Conservation (phyloP, 2,888 invertebrate genomes). For the Acleris laterana region DNA sequence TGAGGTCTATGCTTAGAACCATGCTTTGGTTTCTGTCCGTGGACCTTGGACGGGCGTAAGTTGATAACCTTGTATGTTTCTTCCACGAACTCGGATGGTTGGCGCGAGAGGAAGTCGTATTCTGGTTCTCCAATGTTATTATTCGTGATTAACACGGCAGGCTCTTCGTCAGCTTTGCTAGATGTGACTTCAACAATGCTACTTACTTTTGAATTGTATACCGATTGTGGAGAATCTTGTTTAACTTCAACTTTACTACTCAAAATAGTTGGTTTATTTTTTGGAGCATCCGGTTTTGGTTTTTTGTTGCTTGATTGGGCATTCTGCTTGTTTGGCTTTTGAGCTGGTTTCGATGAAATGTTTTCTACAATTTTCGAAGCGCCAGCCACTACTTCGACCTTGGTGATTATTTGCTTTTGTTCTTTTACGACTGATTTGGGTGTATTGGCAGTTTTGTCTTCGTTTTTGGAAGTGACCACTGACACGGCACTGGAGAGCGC, state of each 20-base stretch:
- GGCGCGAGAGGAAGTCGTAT: conserved; percentile 93
- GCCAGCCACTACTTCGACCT: conserved; percentile 84
- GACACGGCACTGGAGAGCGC: conserved; percentile 71
- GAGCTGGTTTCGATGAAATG: conserved; percentile 58
- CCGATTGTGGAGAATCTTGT: conserved; percentile 64
- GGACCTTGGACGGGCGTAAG: conserved; percentile 87
- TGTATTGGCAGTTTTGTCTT: conserved; percentile 65
- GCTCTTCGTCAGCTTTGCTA: conserved; percentile 76
- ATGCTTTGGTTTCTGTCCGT: conserved; percentile 75
- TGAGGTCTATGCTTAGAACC: conserved; percentile 70
- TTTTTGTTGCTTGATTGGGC: conserved; percentile 59
- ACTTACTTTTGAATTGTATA: conserved; percentile 74
- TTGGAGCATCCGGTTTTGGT: conserved; percentile 61
- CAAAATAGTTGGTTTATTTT: conserved; percentile 70
- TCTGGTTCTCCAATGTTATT: conserved; percentile 92
- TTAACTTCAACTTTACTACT: conserved; percentile 81
- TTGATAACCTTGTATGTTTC: conserved; percentile 94
- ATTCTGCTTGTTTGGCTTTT: conserved; percentile 62
- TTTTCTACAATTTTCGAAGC: conserved; percentile 78
- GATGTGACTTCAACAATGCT: conserved; percentile 84
- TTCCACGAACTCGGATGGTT: conserved; percentile 93
- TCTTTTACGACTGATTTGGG: conserved; percentile 79
- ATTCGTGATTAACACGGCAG: conserved; percentile 85
- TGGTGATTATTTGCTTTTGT: conserved; percentile 76
- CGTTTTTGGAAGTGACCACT: conserved; percentile 76